phyloP scores from a whole-genome alignment of 1,140 invertebrate species.

The Gonatopus flavifemur region DNA sequence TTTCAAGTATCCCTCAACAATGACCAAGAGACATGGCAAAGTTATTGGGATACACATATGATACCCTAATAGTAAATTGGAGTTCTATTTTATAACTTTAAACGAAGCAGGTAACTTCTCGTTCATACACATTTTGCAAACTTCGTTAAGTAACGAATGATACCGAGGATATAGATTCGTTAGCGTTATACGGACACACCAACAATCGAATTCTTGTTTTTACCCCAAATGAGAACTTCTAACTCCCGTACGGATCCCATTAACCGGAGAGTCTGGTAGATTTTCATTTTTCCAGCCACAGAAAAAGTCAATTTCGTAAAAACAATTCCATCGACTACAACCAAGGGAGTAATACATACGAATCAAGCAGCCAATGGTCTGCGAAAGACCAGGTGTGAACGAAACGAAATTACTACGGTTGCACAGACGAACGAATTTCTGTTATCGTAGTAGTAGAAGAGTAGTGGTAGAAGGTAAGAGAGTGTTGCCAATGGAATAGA shows the following conservation, averaged over 20 bases:
- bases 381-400: slow-evolving; percentile 29
- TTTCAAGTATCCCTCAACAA: too few relatives aligned
- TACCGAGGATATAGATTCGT: too few relatives aligned
- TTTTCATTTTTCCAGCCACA: slow-evolving; percentile 25
- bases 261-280: slow-evolving; percentile 27
- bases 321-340: slow-evolving; percentile 38
- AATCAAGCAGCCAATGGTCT: slow-evolving; percentile 27
- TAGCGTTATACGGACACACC: too few relatives aligned
- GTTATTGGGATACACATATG: too few relatives aligned
- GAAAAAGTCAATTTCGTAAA: slow-evolving; percentile 46
- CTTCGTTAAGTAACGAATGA: too few relatives aligned
- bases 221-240: too few relatives aligned
- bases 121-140: too few relatives aligned
- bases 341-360: slow-evolving; percentile 36
- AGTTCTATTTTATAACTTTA: too few relatives aligned
- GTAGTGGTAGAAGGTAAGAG: neutral
- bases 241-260: slow-evolving; percentile 18
- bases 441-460: slow-evolving; percentile 11
- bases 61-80: too few relatives aligned
- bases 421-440: slow-evolving; percentile 29
- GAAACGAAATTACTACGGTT: slow-evolving; percentile 40
- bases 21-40: too few relatives aligned
- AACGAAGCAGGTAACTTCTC: too few relatives aligned
- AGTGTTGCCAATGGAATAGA: slow-evolving; percentile 1
- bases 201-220: too few relatives aligned